A percentile compares a stretch with the other conserved stretches of the same genome.
Evolutionary conservation across 2,797 vertebrate species (phyloP).

Genomic region (Cossypha niveicapilla): DNA sequence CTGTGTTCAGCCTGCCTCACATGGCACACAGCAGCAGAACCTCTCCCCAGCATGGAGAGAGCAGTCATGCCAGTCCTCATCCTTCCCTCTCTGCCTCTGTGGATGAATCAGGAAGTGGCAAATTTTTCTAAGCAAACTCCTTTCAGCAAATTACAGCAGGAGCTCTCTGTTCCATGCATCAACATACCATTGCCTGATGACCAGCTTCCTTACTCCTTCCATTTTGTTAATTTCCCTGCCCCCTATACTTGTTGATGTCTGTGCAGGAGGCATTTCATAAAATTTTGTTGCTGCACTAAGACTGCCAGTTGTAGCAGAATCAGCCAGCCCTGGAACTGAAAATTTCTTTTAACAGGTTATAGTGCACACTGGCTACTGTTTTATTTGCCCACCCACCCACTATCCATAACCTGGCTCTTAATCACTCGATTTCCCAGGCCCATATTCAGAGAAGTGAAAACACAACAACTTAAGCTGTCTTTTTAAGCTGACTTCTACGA

Average conservation of each 20-base stretch:
- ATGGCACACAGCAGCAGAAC: not conserved
- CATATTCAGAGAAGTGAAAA: not conserved
- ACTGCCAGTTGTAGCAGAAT: not conserved
- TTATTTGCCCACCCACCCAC: not conserved
- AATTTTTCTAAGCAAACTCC: not conserved
- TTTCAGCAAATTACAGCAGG: not conserved
- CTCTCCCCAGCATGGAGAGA: not conserved
- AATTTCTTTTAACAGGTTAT: not conserved
- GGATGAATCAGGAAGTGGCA: not conserved
- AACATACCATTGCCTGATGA: not conserved
- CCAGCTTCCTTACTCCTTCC: not conserved
- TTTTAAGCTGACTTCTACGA: rapidly evolving
- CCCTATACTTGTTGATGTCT: not conserved
- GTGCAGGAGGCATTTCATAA: not conserved
- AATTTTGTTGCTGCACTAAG: not conserved
- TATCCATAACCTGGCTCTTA: not conserved
- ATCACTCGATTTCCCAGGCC: not conserved
- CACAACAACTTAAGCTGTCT: not conserved
- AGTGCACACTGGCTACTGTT: not conserved
- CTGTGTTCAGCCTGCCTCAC: not conserved
- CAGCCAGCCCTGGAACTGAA: not conserved
- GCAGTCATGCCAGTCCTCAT: not conserved
- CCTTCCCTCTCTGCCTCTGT: not conserved
- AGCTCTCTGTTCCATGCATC: not conserved
- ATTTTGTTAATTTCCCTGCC: not conserved